These are phyloP conservation scores for Venusia cambrica DNA, from an alignment of 2,888 invertebrate species.

Conservation along the genomic window DNA sequence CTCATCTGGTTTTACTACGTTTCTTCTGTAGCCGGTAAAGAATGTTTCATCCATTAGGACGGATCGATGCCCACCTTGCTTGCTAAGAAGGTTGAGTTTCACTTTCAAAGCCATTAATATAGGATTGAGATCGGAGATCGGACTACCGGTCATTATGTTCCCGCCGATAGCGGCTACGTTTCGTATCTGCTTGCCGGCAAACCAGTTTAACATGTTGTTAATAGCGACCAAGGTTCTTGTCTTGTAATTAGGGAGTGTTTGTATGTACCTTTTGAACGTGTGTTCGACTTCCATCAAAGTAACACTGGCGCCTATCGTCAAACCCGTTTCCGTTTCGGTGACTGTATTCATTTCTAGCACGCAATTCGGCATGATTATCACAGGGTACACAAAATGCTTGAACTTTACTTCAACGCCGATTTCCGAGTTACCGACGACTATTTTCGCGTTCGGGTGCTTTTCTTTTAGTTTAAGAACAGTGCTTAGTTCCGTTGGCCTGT, in stretches of 20 bases:
- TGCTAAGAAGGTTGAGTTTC: constrained; percentile 84
- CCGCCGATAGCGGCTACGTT: constrained; percentile 97
- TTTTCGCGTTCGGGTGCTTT: constrained; percentile 84
- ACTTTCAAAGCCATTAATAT: constrained; percentile 92
- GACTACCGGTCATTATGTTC: constrained; percentile 97
- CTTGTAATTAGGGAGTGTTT: constrained; percentile 77
- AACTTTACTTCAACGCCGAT: constrained; percentile 92
- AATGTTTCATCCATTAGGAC: constrained; percentile 88
- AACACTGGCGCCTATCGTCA: constrained; percentile 90
- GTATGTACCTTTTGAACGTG: constrained; percentile 82
- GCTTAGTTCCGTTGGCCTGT: constrained; percentile 83
- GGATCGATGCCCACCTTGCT: constrained; percentile 73
- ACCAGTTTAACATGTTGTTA: constrained; percentile 94
- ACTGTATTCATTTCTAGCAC: constrained; percentile 88
- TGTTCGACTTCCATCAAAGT: constrained; percentile 89
- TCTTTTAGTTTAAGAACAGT: constrained; percentile 84
- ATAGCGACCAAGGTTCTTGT: constrained; percentile 86
- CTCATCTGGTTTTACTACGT: constrained; percentile 85
- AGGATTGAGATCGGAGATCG: constrained; percentile 97
- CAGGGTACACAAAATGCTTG: constrained; percentile 87
- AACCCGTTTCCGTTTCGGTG: constrained; percentile 74
- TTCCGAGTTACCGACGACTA: constrained; percentile 92
- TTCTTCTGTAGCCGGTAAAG: constrained; percentile 90
- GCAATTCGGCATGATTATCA: constrained; percentile 91
- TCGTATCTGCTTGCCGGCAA: constrained; percentile 97